Conservation (phyloP, 2,888 invertebrate species). For the Hesperia comma region DNA sequence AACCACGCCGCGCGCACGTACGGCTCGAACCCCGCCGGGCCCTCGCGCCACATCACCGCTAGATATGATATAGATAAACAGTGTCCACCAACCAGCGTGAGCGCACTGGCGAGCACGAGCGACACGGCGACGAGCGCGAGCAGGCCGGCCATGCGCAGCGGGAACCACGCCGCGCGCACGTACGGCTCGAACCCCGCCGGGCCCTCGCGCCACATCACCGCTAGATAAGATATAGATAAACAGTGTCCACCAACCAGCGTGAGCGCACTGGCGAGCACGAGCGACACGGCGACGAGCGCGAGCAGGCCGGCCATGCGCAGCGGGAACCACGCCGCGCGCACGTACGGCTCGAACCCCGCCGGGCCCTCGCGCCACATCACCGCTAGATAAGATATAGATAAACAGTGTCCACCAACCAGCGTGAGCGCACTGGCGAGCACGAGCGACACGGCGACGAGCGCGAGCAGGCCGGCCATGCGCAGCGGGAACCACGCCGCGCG, state of each 20-base stretch:
- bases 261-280: slow-evolving; percentile 92
- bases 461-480: slow-evolving; percentile 86
- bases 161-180: too few relatives aligned
- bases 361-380: slow-evolving; percentile 93
- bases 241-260: slow-evolving; percentile 85
- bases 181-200: too few relatives aligned
- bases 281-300: slow-evolving; percentile 91
- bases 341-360: slow-evolving; percentile 95
- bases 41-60: slow-evolving; percentile 44
- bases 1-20: too few relatives aligned
- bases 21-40: too few relatives aligned
- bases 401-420: slow-evolving; percentile 66
- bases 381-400: neutral
- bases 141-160: too few relatives aligned
- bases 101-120: too few relatives aligned
- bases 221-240: too few relatives aligned
- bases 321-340: slow-evolving; percentile 92
- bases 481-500: slow-evolving; percentile 92
- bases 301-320: slow-evolving; percentile 87
- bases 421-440: slow-evolving; percentile 93
- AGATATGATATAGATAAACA: too few relatives aligned
- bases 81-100: too few relatives aligned
- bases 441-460: slow-evolving; percentile 92
- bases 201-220: slow-evolving; percentile 42
- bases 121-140: too few relatives aligned